These are phyloP conservation scores for Physocephala rufipes DNA, from an alignment of 2,888 invertebrate species.

Conservation along the genomic window DNA sequence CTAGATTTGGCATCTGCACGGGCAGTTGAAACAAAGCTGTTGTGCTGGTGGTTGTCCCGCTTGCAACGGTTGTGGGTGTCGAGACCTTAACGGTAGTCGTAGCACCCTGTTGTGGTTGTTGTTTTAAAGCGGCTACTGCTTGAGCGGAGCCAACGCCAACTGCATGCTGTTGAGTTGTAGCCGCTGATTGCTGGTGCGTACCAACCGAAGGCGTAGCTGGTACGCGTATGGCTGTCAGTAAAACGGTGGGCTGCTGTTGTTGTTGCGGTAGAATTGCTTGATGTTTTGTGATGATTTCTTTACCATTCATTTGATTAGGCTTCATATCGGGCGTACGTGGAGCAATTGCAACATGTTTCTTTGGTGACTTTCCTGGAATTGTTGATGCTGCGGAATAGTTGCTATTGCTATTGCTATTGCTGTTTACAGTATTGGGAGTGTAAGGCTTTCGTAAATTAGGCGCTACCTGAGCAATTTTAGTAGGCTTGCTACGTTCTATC, in stretches of 20 bases:
- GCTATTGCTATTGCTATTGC: background rate
- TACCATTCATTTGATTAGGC: constrained; percentile 45
- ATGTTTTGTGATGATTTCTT: constrained; percentile 28
- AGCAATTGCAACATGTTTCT: constrained; percentile 66
- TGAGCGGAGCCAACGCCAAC: constrained; percentile 35
- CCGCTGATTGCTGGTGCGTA: constrained; percentile 49
- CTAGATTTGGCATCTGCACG: constrained; percentile 71
- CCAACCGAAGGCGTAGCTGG: constrained; percentile 57
- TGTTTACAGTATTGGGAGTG: constrained; percentile 43
- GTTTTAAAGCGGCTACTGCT: constrained; percentile 44
- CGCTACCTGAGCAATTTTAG: constrained; percentile 65
- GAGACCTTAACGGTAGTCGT: constrained; percentile 38
- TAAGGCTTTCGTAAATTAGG: constrained; percentile 64
- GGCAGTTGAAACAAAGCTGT: constrained; percentile 70
- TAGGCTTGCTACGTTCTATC: constrained; percentile 64
- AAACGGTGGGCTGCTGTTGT: constrained; percentile 65
- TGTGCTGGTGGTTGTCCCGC: constrained; percentile 42
- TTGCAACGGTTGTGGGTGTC: constrained; percentile 27
- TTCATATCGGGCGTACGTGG: constrained; percentile 64
- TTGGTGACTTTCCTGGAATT: constrained; percentile 60
- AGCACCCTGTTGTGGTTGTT: constrained; percentile 38
- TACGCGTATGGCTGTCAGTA: constrained; percentile 70
- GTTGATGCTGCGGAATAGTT: constrained; percentile 34
- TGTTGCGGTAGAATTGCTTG: constrained; percentile 17
- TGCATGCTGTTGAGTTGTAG: constrained; percentile 46